Base-by-base conservation (phyloP, 2,888 invertebrate genomes). In the Tanypteryx hageni region DNA sequence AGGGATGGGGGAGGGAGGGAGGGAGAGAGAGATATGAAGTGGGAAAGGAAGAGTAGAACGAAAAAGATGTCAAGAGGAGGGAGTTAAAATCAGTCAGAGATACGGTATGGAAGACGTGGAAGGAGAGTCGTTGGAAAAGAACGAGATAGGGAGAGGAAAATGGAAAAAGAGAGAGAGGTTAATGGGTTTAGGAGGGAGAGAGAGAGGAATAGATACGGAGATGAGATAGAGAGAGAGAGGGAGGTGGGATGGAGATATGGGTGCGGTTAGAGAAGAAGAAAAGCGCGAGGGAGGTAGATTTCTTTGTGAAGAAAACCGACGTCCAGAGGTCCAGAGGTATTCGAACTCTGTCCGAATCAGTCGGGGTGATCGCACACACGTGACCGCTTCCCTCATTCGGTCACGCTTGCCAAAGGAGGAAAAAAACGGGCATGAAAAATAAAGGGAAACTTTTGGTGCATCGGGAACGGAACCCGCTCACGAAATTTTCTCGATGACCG, bases 361-460 rank as follows among this genome's bases (percentile, higher is more conserved):
- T 44, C 44, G 44, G 44, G 27, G 76, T 27, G 76, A 76, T 76
- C 76, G 76, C 76, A 14, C 76, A 27, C 76, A 76, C 76, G 76
- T 76, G 68, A 68, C 68, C 68, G 68, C n/a, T 68, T 68, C 68
- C n/a, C 18, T 68, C 68, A 22, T 18, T 68, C 68, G 68, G 68
- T 68, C n/a, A 68, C 68, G 68, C 68, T 68, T 22, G 22, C 68
- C 18, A 10, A 68, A 22, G n/a, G 4, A 68, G 18, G 68, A 10
- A 76, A 27, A 22, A 76, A 76, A 4, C 1, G 44, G 44, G 44
- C 44, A 4, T 3, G 27, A 27, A 76, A 76, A 27, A 76, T 22
- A 0, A 44, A 76, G 27, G 27, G 22, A 76, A 27, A n/a, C 22
- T 18, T 76, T 76, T 76, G 76, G 27, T 9, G 27, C 13, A 27